Evolutionary conservation across 2,113 vertebrate genomes (phyloP).

Genomic region (Calidris pugnax): DNA sequence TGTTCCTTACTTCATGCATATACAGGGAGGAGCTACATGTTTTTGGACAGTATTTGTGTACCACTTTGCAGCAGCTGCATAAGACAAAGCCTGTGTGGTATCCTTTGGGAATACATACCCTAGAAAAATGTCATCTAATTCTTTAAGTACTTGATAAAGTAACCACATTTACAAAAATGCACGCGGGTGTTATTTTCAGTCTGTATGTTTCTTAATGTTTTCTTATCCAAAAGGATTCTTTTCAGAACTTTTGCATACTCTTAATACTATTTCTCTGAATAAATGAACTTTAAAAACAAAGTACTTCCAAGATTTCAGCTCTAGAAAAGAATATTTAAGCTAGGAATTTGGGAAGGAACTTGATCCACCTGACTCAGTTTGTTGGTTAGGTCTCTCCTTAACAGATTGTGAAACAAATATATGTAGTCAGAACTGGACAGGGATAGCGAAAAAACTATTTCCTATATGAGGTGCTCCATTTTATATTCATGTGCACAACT

Average conservation of each 20-base stretch:
- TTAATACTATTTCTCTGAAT: neutral
- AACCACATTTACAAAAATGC: neutral
- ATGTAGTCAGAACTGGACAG: neutral
- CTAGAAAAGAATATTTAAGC: neutral
- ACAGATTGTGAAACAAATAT: neutral
- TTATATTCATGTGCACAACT: neutral
- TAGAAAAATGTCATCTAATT: neutral
- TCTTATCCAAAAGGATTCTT: neutral
- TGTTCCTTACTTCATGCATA: neutral
- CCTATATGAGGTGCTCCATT: neutral
- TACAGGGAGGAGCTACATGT: rapidly evolving
- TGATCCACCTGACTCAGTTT: neutral
- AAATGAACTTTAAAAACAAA: neutral
- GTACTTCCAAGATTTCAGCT: neutral
- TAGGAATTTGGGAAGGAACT: neutral
- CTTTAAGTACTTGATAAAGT: neutral
- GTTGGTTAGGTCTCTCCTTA: neutral
- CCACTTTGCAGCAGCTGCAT: neutral
- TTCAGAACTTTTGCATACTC: neutral
- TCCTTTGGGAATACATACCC: neutral
- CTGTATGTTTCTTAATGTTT: neutral
- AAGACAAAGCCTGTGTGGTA: neutral
- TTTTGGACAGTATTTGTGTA: neutral
- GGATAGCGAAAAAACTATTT: neutral
- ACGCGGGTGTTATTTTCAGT: neutral